Percentiles rank a stretch among this genome's conserved stretches.
phyloP scores from a whole-genome alignment of 2,888 invertebrate species.

The Quadroppia sp. region DNA sequence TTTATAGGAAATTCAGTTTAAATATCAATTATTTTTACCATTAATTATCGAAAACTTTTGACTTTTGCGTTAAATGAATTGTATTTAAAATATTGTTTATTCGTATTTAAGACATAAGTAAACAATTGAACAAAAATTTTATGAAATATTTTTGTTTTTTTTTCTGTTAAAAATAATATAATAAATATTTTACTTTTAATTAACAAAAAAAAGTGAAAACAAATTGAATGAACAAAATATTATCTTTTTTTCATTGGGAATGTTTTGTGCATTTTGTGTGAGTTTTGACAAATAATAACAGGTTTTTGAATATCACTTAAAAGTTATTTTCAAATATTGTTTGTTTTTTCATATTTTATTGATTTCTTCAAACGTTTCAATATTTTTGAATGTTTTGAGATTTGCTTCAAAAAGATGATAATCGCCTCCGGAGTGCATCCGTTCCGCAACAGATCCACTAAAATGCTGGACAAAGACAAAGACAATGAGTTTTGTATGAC shows the following conservation, averaged over 20 bases:
- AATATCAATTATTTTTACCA: too few species aligned
- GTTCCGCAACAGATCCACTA: constrained; percentile 12
- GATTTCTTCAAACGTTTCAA: constrained; percentile 17
- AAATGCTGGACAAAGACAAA: neutral
- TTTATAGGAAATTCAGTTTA: too few species aligned
- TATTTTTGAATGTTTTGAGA: constrained; percentile 19
- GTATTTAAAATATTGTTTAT: neutral
- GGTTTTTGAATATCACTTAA: neutral
- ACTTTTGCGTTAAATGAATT: neutral
- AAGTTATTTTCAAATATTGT: neutral
- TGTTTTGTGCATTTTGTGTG: neutral
- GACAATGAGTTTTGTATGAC: neutral
- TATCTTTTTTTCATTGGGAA: too few species aligned
- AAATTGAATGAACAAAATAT: neutral
- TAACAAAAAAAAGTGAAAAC: too few species aligned
- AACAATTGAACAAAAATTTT: too few species aligned
- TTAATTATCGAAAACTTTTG: too few species aligned
- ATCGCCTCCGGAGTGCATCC: constrained; percentile 24
- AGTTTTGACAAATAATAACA: neutral
- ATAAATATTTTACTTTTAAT: neutral
- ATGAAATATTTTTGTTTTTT: too few species aligned
- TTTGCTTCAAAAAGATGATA: neutral
- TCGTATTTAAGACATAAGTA: too few species aligned
- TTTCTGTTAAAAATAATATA: neutral
- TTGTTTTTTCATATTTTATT: constrained; percentile 12